Base-by-base conservation (phyloP, 2,888 invertebrate genomes). In the Eurytoma californica region DNA sequence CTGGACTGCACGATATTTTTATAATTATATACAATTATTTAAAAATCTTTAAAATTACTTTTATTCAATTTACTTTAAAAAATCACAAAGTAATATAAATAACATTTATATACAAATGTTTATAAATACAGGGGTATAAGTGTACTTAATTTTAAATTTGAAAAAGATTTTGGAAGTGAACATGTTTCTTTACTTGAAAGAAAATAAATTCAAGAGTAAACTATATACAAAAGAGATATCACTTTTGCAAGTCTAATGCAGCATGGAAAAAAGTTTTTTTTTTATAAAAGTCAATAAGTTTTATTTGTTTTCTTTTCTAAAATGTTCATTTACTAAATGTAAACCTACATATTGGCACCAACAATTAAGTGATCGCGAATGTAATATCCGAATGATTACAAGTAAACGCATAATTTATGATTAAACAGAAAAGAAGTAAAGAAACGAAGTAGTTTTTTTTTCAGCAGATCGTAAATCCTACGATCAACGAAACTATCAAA, bases 331-430 rank as follows among this genome's bases (percentile, higher is more conserved):
- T 18, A 61, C 49, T 51, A n/a, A 58, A 74, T 81, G 73, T 79
- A 77, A 58, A 79, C 18, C 61, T 75, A 80, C 63, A 51, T 24
- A 65, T 84, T 84, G 82, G 83, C 83, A 84, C 79, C 77, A 80
- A 83, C 81, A 63, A 66, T 57, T 69, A 76, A 78, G 66, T 78
- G 77, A 77, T 61, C 24, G 51, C 58, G 70, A 55, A 28, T 16
- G 49, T 14, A 16, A 24, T 30, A 13, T 70, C 49, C 14, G 12
- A 47, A 60, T 47, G 18, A 57, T 18, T 57, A 57, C 18, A 57
- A n/a, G 57, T 57, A n/a, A 57, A 57, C 57, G 20, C 57, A 57
- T 20, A 57, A 20, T n/a, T 57, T 20, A 7, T 9, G 18, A 57
- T 20, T 7, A n/a, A 57, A 57, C 18, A 12, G 20, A 57, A 20